phyloP scores from a whole-genome alignment of 2,113 vertebrate genomes.

The Sander vitreus region DNA sequence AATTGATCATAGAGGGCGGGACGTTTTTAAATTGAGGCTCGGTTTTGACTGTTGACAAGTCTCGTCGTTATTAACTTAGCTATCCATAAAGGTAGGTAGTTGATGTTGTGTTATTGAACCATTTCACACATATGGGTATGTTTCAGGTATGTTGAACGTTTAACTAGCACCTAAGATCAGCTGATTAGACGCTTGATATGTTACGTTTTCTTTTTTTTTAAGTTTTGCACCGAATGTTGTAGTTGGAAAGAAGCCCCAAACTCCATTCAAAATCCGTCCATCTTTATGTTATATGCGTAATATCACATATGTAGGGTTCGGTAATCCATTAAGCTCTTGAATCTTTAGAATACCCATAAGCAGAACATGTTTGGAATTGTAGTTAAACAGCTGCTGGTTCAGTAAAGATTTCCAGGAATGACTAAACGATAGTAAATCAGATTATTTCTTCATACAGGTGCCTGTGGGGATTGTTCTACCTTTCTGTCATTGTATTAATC shows the following conservation, averaged over 20 bases:
- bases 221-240: not conserved
- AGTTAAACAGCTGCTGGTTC: not conserved
- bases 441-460: constrained; percentile 26
- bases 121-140: accelerated
- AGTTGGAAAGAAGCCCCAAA: not conserved
- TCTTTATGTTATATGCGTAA: not conserved
- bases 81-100: constrained; percentile 46
- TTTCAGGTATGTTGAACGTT: not conserved
- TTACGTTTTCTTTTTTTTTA: not conserved
- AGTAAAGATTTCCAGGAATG: not conserved
- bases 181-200: not conserved
- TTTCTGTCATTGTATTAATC: not conserved
- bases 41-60: constrained; percentile 24
- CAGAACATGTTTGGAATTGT: not conserved
- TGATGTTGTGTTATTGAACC: not conserved
- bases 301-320: not conserved
- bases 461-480: not conserved
- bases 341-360: not conserved
- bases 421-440: not conserved
- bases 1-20: constrained; percentile 44
- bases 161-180: not conserved
- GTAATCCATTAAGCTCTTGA: not conserved
- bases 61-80: not conserved
- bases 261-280: not conserved
- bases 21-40: constrained; percentile 51